These are phyloP conservation scores for Drosophila paranaensis DNA, from an alignment of 2,888 invertebrate genomes.

Conservation along the genomic window DNA sequence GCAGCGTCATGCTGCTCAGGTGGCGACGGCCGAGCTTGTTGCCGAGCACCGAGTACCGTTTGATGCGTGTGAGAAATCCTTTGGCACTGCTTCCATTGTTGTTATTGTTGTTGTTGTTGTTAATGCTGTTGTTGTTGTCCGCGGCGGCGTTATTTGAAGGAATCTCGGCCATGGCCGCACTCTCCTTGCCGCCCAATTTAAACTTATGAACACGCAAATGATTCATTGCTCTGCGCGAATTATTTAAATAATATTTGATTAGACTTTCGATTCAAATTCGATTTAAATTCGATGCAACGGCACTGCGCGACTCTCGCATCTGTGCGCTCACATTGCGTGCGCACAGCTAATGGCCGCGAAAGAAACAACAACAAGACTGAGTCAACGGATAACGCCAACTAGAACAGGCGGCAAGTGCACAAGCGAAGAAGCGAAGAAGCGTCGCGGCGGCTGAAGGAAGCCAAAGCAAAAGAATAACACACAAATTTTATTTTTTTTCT, in stretches of 20 bases:
- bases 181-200: conserved; percentile 66
- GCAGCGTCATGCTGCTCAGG: conserved; percentile 73
- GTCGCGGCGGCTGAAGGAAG: conserved; percentile 44
- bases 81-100: conserved; percentile 64
- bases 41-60: conserved; percentile 84
- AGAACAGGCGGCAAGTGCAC: conserved; percentile 44
- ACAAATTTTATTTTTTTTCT: conserved; percentile 16
- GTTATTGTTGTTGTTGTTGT: conserved; percentile 33
- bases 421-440: conserved; percentile 15
- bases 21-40: conserved; percentile 82
- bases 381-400: conserved; percentile 31
- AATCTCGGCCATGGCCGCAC: conserved; percentile 38
- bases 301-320: conserved; percentile 12
- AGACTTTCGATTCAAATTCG: conserved; percentile 1
- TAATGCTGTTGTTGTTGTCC: conserved; percentile 58
- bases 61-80: conserved; percentile 82
- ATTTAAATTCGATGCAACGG: conserved; percentile 16
- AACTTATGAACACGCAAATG: conserved; percentile 81
- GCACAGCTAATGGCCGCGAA: conserved; percentile 46
- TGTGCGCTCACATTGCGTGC: conserved; percentile 47
- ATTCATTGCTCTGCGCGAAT: conserved; percentile 62
- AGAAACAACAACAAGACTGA: conserved; percentile 3
- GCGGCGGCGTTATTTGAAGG: conserved; percentile 22
- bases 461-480: conserved; percentile 53
- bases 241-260: conserved; percentile 12